A percentile compares a stretch with the other conserved stretches of the same genome.
Evolutionary conservation across 2,113 vertebrate genomes (phyloP).

Genomic region (Lampris megalopsis): DNA sequence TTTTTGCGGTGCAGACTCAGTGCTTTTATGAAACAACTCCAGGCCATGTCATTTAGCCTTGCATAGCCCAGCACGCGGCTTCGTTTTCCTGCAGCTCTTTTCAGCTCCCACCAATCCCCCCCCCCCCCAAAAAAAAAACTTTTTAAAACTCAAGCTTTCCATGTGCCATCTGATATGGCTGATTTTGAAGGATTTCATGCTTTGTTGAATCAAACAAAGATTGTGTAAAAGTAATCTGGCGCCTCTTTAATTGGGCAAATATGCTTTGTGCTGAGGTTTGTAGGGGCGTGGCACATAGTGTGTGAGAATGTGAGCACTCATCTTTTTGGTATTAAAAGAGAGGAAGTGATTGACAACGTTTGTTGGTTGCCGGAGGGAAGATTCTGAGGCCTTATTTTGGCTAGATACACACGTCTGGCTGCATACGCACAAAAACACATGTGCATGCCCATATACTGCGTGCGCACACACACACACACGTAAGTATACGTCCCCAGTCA

Average conservation of each 20-base stretch:
- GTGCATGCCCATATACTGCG: slow-evolving; percentile 9
- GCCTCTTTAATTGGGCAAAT: slow-evolving; percentile 70
- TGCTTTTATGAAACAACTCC: slow-evolving; percentile 47
- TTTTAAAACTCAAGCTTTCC: slow-evolving; percentile 49
- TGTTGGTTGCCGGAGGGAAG: slow-evolving; percentile 34
- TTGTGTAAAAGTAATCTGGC: slow-evolving; percentile 68
- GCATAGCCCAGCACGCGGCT: slow-evolving; percentile 26
- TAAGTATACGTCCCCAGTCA: slow-evolving; percentile 31
- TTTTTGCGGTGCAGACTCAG: neutral
- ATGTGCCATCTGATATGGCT: slow-evolving; percentile 68
- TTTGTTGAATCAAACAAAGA: slow-evolving; percentile 72
- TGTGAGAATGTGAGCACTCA: slow-evolving; percentile 44
- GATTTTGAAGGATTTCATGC: slow-evolving; percentile 62
- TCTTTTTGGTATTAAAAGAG: slow-evolving; percentile 60
- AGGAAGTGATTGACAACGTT: slow-evolving; percentile 62
- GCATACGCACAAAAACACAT: slow-evolving; percentile 14
- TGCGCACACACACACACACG: slow-evolving; percentile 33
- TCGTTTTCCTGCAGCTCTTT: slow-evolving; percentile 25
- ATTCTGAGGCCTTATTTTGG: slow-evolving; percentile 38
- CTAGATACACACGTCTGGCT: slow-evolving; percentile 1
- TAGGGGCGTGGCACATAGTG: slow-evolving; percentile 32
- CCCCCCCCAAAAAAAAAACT: slow-evolving; percentile 10
- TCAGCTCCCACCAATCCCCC: neutral
- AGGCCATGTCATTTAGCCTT: neutral
- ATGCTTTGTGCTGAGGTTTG: slow-evolving; percentile 48